Evolutionary conservation across 2,113 vertebrate species (phyloP).

Genomic region (Muntiacus muntjak): DNA sequence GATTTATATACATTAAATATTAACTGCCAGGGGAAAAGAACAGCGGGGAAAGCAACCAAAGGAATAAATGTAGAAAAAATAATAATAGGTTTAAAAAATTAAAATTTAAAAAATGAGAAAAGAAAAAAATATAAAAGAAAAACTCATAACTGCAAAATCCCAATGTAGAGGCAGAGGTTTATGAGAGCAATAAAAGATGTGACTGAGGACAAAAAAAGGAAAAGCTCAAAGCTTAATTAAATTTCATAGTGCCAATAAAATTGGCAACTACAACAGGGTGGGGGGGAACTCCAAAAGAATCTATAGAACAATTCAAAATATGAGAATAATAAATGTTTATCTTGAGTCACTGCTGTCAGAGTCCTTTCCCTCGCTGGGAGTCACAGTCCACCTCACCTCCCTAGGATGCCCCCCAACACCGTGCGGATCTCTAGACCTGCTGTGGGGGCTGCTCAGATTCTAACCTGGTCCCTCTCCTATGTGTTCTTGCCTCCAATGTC

Average conservation of each 20-base stretch:
- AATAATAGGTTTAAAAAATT: background rate
- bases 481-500: background rate
- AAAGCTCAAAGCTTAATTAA: background rate
- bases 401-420: background rate
- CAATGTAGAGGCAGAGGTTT: background rate
- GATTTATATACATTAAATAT: background rate
- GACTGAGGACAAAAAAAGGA: background rate
- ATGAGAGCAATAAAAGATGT: background rate
- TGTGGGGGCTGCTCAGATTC: background rate
- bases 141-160: background rate
- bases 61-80: background rate
- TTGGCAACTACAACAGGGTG: background rate
- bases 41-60: background rate
- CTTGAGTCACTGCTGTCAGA: background rate
- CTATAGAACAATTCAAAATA: background rate
- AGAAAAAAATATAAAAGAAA: background rate
- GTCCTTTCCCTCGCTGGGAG: background rate
- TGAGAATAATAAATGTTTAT: background rate
- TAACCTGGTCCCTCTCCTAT: background rate
- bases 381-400: background rate
- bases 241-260: background rate
- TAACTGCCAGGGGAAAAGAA: background rate
- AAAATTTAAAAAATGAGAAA: background rate
- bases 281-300: background rate
- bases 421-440: background rate